A percentile compares a stretch with the other conserved stretches of the same genome.
Conservation (phyloP, 2,113 vertebrate species). For the Galbula dea region DNA sequence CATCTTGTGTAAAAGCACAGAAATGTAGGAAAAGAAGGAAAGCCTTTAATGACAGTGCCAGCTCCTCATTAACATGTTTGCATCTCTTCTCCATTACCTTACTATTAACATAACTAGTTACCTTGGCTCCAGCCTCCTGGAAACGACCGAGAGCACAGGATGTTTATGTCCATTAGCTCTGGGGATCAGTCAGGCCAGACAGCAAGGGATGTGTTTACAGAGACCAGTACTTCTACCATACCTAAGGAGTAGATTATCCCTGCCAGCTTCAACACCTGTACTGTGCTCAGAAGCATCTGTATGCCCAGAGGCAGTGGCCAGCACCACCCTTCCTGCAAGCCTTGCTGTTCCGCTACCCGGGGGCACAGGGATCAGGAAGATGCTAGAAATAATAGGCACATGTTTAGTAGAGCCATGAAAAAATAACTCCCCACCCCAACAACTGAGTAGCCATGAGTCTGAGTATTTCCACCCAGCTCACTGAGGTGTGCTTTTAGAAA, state of each 20-base stretch:
- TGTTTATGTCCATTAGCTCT: background rate
- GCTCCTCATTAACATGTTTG: background rate
- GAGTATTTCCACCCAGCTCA: background rate
- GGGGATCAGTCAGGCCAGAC: background rate
- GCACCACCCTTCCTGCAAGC: background rate
- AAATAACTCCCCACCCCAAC: background rate
- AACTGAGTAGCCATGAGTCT: background rate
- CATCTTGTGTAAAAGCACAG: background rate
- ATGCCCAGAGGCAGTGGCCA: background rate
- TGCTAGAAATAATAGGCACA: background rate
- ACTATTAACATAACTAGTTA: constrained; percentile 3
- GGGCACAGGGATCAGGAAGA: background rate
- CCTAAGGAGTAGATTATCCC: background rate
- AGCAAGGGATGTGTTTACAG: background rate
- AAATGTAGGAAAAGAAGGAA: background rate
- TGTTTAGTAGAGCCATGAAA: background rate
- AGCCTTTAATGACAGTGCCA: background rate
- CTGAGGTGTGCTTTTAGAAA: background rate
- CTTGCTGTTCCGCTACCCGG: background rate
- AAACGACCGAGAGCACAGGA: background rate
- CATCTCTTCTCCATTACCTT: background rate
- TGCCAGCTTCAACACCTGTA: background rate
- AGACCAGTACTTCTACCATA: background rate
- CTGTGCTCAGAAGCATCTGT: background rate
- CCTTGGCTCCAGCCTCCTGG: background rate